Base-by-base conservation (phyloP, 2,113 vertebrate species). In the Gallinago media region DNA sequence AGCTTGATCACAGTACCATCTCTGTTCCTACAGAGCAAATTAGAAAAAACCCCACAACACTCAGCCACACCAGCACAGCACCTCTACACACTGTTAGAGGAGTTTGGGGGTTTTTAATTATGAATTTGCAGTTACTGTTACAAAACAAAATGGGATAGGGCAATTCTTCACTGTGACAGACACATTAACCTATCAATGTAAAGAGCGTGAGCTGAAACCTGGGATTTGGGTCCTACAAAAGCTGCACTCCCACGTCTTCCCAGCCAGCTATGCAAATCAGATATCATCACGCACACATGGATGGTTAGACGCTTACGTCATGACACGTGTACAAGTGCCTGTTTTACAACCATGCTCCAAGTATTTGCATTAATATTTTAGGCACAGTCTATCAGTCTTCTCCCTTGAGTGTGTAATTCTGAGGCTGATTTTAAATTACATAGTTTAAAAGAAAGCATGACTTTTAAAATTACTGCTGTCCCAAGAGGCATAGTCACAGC, bases 351-450 rank as follows among this genome's bases (percentile, higher is more conserved):
- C 21, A 56, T 49, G 29, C 18, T 81, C 20, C 18, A 84, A 27
- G 32, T 26, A 78, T 83, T 90, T 85, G 8, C 40, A n/a, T 56
- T 73, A 63, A 44, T 80, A 80, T 88, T 92, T 82, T 79, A 75
- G 50, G 25, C 23, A 58, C 10, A 75, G 12, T 44, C 27, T 72
- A 4, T 40, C 47, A 58, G 9, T 44, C 20, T 38, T 78, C 38
- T 63, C 26, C n/a, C 7, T 40, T 36, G 26, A 50, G 13, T 34
- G 47, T 26, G 2, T 15, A 34, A 74, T 67, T 89, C 18, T 44
- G 52, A 85, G 4, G 15, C 1, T 59, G 21, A 40, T 78, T 75
- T 89, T 36, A 47, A 74, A 89, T 67, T 19, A 46, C 62, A 11
- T 2, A 9, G 5, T 84, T 84, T 63, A 63, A 70, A 77, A 77